Conservation (phyloP, 1,140 invertebrate species). For the Nilaparvata lugens region DNA sequence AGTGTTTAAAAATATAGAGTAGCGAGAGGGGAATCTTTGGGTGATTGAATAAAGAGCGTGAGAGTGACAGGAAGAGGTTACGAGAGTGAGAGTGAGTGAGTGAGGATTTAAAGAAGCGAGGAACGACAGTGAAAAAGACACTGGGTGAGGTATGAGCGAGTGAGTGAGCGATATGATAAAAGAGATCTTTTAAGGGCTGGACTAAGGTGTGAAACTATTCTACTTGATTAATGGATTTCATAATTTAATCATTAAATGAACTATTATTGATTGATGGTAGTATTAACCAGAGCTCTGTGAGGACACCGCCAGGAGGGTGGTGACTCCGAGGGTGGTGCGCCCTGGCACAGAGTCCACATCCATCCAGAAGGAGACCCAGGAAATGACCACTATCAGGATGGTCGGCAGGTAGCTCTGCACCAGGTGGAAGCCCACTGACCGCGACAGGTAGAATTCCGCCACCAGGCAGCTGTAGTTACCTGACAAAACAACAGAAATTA, state of each 20-base stretch:
- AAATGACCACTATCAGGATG: slow-evolving; percentile 56
- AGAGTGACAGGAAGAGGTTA: no score
- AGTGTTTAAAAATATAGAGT: no score
- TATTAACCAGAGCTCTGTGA: slow-evolving; percentile 33
- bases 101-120: no score
- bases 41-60: no score
- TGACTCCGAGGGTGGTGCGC: slow-evolving; percentile 49
- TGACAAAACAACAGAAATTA: slow-evolving; percentile 29
- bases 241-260: not conserved
- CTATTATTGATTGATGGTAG: not conserved
- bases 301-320: slow-evolving; percentile 47
- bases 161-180: no score
- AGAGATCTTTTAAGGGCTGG: no score
- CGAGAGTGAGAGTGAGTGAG: no score
- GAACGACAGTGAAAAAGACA: no score
- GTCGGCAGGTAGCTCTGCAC: slow-evolving; percentile 56
- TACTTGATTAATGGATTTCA: no score
- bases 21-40: no score
- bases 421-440: slow-evolving; percentile 50
- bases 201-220: no score
- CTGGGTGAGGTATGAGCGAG: no score
- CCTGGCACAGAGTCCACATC: slow-evolving; percentile 53
- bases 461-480: slow-evolving; percentile 51
- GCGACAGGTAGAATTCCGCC: slow-evolving; percentile 42
- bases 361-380: slow-evolving; percentile 58